phyloP scores from a whole-genome alignment of 2,113 vertebrate species.

The Chunga burmeisteri region DNA sequence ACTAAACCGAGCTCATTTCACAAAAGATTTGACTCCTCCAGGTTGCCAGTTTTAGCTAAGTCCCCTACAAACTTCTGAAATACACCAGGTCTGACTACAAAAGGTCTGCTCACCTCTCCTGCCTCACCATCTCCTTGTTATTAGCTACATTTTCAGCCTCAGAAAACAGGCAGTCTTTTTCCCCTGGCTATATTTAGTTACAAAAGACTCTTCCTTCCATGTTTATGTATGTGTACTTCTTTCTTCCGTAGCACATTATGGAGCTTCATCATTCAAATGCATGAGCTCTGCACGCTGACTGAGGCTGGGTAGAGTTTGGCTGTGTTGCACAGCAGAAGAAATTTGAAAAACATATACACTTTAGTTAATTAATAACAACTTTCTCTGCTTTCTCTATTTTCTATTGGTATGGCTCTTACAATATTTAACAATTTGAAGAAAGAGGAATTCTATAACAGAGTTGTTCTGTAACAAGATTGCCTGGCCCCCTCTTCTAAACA shows the following conservation, averaged over 20 bases:
- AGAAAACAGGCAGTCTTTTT: not conserved
- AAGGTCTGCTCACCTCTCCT: not conserved
- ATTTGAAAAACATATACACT: not conserved
- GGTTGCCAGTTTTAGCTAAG: not conserved
- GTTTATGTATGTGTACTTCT: fast-evolving
- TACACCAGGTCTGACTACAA: not conserved
- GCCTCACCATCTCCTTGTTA: not conserved
- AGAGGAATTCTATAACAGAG: not conserved
- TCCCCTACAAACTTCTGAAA: not conserved
- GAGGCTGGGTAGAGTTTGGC: not conserved
- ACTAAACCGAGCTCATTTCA: not conserved
- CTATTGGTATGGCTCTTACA: not conserved
- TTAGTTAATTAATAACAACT: not conserved
- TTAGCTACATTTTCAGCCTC: not conserved
- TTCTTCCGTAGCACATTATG: not conserved
- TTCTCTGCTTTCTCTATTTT: not conserved
- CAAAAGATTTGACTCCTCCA: not conserved
- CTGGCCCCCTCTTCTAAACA: not conserved
- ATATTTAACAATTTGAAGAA: not conserved
- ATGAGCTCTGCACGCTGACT: not conserved
- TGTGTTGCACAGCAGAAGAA: not conserved
- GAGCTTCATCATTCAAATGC: not conserved
- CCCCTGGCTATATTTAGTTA: not conserved
- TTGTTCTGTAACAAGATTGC: not conserved
- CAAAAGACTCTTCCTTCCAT: not conserved